phyloP scores from a whole-genome alignment of 2,888 invertebrate species.

The Stenurella melanura region DNA sequence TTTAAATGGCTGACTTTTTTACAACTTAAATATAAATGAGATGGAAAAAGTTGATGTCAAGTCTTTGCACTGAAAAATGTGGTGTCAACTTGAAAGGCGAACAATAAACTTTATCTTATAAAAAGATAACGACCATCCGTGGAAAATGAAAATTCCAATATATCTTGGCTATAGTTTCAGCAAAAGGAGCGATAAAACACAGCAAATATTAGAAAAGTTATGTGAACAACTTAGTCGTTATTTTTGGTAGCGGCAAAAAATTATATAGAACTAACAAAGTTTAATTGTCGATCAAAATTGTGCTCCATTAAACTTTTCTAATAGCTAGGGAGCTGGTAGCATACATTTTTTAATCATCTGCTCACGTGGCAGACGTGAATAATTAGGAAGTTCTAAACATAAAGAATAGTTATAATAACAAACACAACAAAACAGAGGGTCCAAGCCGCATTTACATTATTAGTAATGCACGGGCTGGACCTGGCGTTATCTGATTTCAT shows the following conservation, averaged over 20 bases:
- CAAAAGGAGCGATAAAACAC: constrained; percentile 18
- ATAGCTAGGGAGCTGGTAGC: too few relatives aligned
- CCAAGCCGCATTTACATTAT: too few relatives aligned
- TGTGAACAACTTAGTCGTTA: constrained; percentile 26
- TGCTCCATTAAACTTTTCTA: too few relatives aligned
- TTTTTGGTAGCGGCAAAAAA: constrained; percentile 10
- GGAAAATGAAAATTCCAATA: constrained; percentile 34
- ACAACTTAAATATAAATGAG: neutral
- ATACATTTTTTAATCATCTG: too few relatives aligned
- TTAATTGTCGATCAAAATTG: constrained; percentile 11
- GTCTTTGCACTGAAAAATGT: neutral
- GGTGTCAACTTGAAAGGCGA: neutral
- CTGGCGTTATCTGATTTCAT: too few relatives aligned
- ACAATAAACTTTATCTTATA: constrained; percentile 10
- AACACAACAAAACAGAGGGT: too few relatives aligned
- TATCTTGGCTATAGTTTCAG: neutral
- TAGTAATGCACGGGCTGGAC: too few relatives aligned
- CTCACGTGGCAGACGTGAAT: too few relatives aligned
- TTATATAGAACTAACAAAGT: constrained; percentile 10
- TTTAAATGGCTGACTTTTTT: neutral
- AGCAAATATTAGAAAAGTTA: constrained; percentile 27
- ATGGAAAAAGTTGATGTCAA: neutral
- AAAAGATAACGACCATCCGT: neutral
- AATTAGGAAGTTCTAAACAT: too few relatives aligned
- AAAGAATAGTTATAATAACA: too few relatives aligned